Evolutionary conservation across 2,888 invertebrate genomes (phyloP), one percentile per base, ranked within the genome.

Genomic region (Agrilus cyanescens): DNA sequence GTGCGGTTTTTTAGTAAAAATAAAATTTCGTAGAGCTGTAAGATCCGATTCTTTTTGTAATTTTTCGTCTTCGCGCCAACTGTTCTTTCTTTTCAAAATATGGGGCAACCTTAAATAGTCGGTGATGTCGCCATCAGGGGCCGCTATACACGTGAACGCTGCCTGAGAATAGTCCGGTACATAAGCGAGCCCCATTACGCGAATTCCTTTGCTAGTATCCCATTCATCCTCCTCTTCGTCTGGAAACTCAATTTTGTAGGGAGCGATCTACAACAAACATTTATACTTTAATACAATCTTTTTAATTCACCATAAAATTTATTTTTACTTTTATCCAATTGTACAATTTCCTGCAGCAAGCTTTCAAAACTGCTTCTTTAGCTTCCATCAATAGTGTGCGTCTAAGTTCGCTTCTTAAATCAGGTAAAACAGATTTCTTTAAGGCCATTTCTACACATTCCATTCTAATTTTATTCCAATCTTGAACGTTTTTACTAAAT

Each of bases 211-310:
- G 12, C 76, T 73, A 0, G 85, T 80, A 50, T 89, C 89, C 87
- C 89, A 90, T 47, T 93, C 93, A 43, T 94, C 91, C 42, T 90
- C 89, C 41, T 91, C 89, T 47, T 90, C 90, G 42, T 90, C 89
- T 1, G 76, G 73, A 45, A 76, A 78, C n/a, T 55, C 57, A 0
- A 79, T 75, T 48, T 71, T 76, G 59, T 87, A 94, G 0, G 95
- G 94, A 0, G 88, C 85, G 25, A 64, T 48, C 53, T 58, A 44
- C 12, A 50, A 82, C 73, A 61, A 74, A 41, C 25, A 45, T 31
- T 33, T 20, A 18, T 8, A 25, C 12, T 30, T 35, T 37, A 42
- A 14, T 20, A 42, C 1, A 15, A 20, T 4, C 10, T 25, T 25
- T 10, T 10, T 25, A 10, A 10, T 25, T 18, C 46, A 10, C 2